A percentile compares a stretch with the other conserved stretches of the same genome.
These are phyloP conservation scores for Spisula subtruncata DNA, from an alignment of 2,888 invertebrate species.

Conservation along the genomic window DNA sequence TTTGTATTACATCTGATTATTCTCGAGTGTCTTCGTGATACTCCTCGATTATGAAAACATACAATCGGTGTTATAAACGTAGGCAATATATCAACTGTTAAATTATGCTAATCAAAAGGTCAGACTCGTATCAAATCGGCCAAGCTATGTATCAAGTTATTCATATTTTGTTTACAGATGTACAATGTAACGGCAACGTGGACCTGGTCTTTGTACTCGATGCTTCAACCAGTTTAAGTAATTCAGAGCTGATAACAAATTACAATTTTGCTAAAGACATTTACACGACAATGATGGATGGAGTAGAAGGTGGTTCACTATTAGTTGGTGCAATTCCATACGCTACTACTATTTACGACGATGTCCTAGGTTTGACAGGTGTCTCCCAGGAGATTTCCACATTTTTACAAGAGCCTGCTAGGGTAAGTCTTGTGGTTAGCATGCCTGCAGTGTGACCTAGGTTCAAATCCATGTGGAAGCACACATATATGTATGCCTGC, in stretches of 20 bases:
- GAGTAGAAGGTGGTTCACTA: neutral
- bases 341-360: conserved; percentile 41
- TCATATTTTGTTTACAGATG: too few relatives aligned
- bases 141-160: too few relatives aligned
- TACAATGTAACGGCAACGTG: conserved; percentile 41
- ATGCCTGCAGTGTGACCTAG: too few relatives aligned
- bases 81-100: too few relatives aligned
- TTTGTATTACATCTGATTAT: too few relatives aligned
- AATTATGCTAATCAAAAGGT: too few relatives aligned
- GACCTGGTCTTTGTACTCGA: conserved; percentile 48
- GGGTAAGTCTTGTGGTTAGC: conserved; percentile 6
- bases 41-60: too few relatives aligned
- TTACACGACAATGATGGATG: conserved; percentile 25
- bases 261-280: conserved; percentile 28
- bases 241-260: conserved; percentile 8
- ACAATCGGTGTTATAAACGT: too few relatives aligned
- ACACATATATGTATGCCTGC: too few relatives aligned
- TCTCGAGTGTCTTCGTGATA: too few relatives aligned
- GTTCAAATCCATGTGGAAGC: too few relatives aligned
- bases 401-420: neutral
- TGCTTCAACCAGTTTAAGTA: conserved; percentile 38
- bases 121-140: too few relatives aligned
- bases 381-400: neutral
- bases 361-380: neutral
- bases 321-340: conserved; percentile 43